phyloP scores from a whole-genome alignment of 2,888 invertebrate genomes.

The Lordiphosa andalusiaca region DNA sequence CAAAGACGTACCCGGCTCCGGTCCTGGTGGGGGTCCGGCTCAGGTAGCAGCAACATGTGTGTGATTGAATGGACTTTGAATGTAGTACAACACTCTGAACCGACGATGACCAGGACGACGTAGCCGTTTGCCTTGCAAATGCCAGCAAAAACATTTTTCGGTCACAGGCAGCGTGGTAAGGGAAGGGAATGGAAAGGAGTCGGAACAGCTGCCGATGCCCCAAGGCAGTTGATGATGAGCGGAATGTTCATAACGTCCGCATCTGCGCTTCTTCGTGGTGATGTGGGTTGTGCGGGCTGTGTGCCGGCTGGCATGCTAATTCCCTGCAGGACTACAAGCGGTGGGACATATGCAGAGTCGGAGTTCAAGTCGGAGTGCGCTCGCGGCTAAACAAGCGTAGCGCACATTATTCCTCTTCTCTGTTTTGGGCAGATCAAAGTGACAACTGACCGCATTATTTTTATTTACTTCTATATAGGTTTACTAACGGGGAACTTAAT shows the following conservation, averaged over 20 bases:
- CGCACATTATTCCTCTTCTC: constrained; percentile 3
- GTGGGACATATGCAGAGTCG: constrained; percentile 24
- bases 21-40: constrained; percentile 10
- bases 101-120: constrained; percentile 40
- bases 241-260: constrained; percentile 38
- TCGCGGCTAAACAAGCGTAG: constrained; percentile 25
- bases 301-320: constrained; percentile 56
- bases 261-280: constrained; percentile 3
- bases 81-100: constrained; percentile 55
- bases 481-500: constrained; percentile 3
- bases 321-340: constrained; percentile 56
- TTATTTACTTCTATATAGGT: constrained; percentile 20
- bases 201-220: constrained; percentile 35
- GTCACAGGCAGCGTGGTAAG: constrained; percentile 51
- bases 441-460: constrained; percentile 70
- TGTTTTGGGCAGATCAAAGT: constrained; percentile 58
- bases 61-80: constrained; percentile 64
- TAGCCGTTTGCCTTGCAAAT: constrained; percentile 61
- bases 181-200: constrained; percentile 20
- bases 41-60: constrained; percentile 6
- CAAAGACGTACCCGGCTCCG: constrained; percentile 52
- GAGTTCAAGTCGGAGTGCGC: constrained; percentile 20
- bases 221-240: constrained; percentile 39
- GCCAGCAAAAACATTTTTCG: constrained; percentile 62
- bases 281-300: constrained; percentile 14